Evolutionary conservation across 2,888 invertebrate species (phyloP).

Genomic region (Nineta flava): DNA sequence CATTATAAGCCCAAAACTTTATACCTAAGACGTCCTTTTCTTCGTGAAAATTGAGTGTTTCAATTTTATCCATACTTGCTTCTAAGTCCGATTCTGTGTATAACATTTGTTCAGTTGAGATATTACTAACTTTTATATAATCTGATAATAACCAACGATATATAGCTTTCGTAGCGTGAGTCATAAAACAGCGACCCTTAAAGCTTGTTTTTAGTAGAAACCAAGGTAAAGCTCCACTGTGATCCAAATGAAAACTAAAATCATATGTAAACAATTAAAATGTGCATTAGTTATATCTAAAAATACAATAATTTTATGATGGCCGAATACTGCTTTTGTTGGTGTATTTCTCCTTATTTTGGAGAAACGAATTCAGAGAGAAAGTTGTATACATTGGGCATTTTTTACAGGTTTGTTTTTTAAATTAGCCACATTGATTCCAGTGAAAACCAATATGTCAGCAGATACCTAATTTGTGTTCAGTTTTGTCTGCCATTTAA

Average conservation of each 20-base stretch:
- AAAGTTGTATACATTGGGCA: no score
- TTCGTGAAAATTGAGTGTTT: slow-evolving; percentile 95
- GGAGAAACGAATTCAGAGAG: no score
- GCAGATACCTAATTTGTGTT: no score
- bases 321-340: no score
- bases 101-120: slow-evolving; percentile 90
- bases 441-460: no score
- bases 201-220: slow-evolving; percentile 94
- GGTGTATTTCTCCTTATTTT: no score
- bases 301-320: no score
- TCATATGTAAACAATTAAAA: slow-evolving; percentile 15
- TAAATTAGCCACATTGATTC: no score
- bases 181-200: slow-evolving; percentile 97
- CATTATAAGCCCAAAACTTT: slow-evolving; percentile 97
- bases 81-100: slow-evolving; percentile 96
- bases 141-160: slow-evolving; percentile 97
- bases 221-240: slow-evolving; percentile 96
- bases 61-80: slow-evolving; percentile 96
- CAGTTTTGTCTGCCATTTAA: no score
- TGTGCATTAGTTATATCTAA: no score
- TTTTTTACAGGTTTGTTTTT: no score
- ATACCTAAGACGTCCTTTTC: slow-evolving; percentile 95
- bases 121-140: slow-evolving; percentile 98
- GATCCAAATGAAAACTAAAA: slow-evolving; percentile 88
- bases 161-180: slow-evolving; percentile 98